phyloP scores from a whole-genome alignment of 1,140 invertebrate genomes.

The Caenorhabditis tropicalis region DNA sequence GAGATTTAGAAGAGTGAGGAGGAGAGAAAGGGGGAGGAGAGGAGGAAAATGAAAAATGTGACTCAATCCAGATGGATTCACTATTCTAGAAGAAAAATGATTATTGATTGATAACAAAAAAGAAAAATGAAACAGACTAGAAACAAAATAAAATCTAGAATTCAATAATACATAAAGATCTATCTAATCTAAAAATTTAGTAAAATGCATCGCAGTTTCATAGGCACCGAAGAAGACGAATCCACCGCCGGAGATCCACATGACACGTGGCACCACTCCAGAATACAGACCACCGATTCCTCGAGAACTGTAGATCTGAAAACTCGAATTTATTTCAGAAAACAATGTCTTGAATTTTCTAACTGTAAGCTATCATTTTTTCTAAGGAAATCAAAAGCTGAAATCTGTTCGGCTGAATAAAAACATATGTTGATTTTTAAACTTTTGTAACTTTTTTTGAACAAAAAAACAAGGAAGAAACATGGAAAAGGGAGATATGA shows the following conservation, averaged over 20 bases:
- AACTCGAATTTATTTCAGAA: slow-evolving; percentile 24
- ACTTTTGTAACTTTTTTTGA: not conserved
- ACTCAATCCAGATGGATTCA: slow-evolving; percentile 30
- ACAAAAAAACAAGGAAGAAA: not conserved
- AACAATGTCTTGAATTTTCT: slow-evolving; percentile 21
- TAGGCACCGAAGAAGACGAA: slow-evolving; percentile 93
- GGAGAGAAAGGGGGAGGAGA: not conserved
- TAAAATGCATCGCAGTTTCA: slow-evolving; percentile 73
- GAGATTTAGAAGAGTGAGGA: not conserved
- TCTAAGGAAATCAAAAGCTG: too few species aligned
- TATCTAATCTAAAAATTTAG: slow-evolving; percentile 46
- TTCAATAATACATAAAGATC: too few species aligned
- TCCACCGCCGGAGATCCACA: slow-evolving; percentile 88
- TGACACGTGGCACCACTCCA: slow-evolving; percentile 82
- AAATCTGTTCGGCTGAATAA: too few species aligned
- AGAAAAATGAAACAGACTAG: not conserved
- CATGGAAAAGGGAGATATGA: not conserved
- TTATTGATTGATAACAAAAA: slow-evolving; percentile 17
- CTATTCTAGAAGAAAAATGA: not conserved
- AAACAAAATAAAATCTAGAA: too few species aligned
- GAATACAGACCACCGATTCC: slow-evolving; percentile 81
- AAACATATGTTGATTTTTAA: not conserved
- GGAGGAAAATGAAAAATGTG: not conserved
- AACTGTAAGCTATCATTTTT: not conserved
- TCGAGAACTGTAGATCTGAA: slow-evolving; percentile 39